These are phyloP conservation scores for Epinephelus awoara DNA, from an alignment of 2,797 vertebrate species.

Conservation along the genomic window DNA sequence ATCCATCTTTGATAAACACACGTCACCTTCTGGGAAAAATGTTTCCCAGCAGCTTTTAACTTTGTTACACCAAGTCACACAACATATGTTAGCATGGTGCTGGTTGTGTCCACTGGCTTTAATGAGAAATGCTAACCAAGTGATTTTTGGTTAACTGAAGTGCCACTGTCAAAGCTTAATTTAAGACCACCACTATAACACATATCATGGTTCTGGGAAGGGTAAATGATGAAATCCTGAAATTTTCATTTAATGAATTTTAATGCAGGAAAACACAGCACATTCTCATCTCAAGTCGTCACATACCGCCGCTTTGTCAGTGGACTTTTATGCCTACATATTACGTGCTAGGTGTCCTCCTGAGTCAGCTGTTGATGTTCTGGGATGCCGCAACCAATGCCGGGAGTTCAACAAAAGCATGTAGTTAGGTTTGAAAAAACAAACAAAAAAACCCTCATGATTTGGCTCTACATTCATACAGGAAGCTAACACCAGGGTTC, in stretches of 20 bases:
- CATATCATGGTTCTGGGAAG: background rate
- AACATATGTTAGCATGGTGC: background rate
- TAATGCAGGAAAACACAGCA: background rate
- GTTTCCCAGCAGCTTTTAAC: background rate
- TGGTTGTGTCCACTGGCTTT: conserved; percentile 5
- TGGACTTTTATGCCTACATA: too few species aligned
- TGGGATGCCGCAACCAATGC: too few species aligned
- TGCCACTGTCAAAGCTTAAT: conserved; percentile 3
- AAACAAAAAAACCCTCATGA: too few species aligned
- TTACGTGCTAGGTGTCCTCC: too few species aligned
- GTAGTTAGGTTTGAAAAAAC: too few species aligned
- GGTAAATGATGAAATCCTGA: background rate
- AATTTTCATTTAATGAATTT: background rate
- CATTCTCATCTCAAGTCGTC: too few species aligned
- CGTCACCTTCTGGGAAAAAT: background rate
- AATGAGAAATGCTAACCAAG: background rate
- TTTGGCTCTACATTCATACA: too few species aligned
- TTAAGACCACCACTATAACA: background rate
- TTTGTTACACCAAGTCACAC: background rate
- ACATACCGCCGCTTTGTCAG: too few species aligned
- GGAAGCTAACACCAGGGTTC: too few species aligned
- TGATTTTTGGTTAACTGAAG: background rate
- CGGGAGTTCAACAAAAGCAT: too few species aligned
- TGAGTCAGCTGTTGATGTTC: too few species aligned
- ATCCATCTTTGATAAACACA: conserved; percentile 14